Base-by-base conservation (phyloP, 2,113 vertebrate genomes). In the Oryzias melastigma region DNA sequence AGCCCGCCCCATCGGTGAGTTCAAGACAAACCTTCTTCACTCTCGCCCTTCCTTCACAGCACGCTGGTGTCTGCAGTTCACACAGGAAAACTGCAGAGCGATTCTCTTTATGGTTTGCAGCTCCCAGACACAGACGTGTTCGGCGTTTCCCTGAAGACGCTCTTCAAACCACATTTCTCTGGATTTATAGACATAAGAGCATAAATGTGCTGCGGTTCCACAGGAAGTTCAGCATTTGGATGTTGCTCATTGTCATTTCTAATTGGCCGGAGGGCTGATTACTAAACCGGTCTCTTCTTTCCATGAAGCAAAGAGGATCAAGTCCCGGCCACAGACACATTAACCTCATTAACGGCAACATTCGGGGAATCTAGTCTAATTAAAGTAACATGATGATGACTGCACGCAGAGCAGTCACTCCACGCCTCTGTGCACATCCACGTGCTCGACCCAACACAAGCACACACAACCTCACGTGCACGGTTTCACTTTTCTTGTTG, bases 1-100 rank as follows among this genome's bases (percentile, higher is more conserved):
- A 98, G 17, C 97, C 97, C 0, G 97, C 96, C 0, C 97, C 97
- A 0, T 91, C 88, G 89, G 97, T 99, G 87, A 89, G 92, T 90
- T 22, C n/a, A 68, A 53, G 50, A 48, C 50, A 35, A 35, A 35
- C 35, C 35, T 22, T 22, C 22, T 22, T 22, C 22, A 22, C 22
- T 6, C 27, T 10, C 35, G 35, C 10, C 29, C 8, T 12, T 12
- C 10, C 35, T 35, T 35, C 35, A 35, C 35, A 35, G 35, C 35
- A 35, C 35, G 35, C 35, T 12, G 35, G 35, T 35, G 8, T 35
- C 35, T 35, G 35, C 35, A 10, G 35, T 35, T 35, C 35, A 35
- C 29, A 35, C 29, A 35, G 29, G 29, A 35, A 12, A 35, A 35
- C 35, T 35, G 35, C 10, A 8, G 35, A 35, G 35, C 10, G 8